Conservation (phyloP, 2,888 invertebrate species). For the Synanthedon tipuliformis region DNA sequence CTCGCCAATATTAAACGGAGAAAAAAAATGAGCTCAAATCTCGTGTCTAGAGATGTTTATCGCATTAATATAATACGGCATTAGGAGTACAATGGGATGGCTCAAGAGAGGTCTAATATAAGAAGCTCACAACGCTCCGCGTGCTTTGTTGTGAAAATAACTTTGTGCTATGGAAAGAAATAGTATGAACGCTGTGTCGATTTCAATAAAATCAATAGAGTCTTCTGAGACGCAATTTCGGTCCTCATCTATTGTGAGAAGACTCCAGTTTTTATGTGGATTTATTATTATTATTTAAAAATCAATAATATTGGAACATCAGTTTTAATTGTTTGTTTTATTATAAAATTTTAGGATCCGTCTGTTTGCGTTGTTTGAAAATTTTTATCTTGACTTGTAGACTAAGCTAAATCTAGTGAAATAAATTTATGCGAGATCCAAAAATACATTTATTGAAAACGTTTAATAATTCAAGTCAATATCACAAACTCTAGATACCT, state of each 20-base stretch:
- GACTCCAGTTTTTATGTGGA: no score
- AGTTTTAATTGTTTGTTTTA: no score
- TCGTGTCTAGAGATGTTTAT: slow-evolving; percentile 61
- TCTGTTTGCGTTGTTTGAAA: no score
- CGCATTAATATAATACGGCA: slow-evolving; percentile 69
- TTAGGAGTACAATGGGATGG: slow-evolving; percentile 67
- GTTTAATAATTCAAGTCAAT: no score
- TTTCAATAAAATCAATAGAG: slow-evolving; percentile 60
- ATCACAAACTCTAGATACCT: no score
- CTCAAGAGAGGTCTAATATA: slow-evolving; percentile 66
- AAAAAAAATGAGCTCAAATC: slow-evolving; percentile 37
- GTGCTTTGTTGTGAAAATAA: slow-evolving; percentile 68
- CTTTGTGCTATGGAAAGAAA: slow-evolving; percentile 60
- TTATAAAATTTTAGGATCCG: no score
- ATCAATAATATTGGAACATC: no score
- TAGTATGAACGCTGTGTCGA: slow-evolving; percentile 47
- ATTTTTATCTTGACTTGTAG: no score
- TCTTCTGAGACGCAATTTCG: slow-evolving; percentile 45
- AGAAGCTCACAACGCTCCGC: slow-evolving; percentile 53
- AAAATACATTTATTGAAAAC: no score
- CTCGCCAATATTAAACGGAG: slow-evolving; percentile 51
- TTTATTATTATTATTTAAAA: no score
- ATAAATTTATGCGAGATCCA: no score
- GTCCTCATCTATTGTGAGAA: slow-evolving; percentile 44
- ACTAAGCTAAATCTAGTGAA: no score